These are phyloP conservation scores for Drosophila sulfurigaster DNA, from an alignment of 1,140 invertebrate species.

Conservation along the genomic window DNA sequence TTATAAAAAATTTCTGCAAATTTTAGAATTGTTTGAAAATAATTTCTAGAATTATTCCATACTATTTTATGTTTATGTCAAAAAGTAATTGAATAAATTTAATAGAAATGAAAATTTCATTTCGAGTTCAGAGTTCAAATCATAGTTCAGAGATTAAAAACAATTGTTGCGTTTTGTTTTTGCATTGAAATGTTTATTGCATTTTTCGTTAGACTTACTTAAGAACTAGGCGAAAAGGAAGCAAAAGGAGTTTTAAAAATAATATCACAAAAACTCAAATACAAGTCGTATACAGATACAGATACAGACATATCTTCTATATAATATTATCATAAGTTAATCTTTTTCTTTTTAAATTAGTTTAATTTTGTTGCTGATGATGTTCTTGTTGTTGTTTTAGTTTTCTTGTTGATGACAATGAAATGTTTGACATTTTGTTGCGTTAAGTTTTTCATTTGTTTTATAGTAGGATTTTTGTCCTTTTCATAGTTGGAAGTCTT, in stretches of 20 bases:
- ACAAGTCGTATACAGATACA: slow-evolving; percentile 72
- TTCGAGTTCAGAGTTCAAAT: too few relatives aligned
- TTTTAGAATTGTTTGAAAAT: too few relatives aligned
- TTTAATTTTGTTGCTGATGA: slow-evolving; percentile 25
- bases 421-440: slow-evolving; percentile 74
- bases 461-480: neutral
- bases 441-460: slow-evolving; percentile 15
- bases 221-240: slow-evolving; percentile 59
- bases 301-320: slow-evolving; percentile 12
- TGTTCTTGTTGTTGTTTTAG: slow-evolving; percentile 34
- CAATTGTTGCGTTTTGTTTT: slow-evolving; percentile 13
- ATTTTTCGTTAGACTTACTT: slow-evolving; percentile 31
- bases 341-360: slow-evolving; percentile 21
- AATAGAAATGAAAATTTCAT: too few relatives aligned
- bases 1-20: too few relatives aligned
- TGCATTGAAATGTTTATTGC: slow-evolving; percentile 41
- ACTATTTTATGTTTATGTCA: too few relatives aligned
- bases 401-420: slow-evolving; percentile 34
- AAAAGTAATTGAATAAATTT: too few relatives aligned
- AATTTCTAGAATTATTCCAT: too few relatives aligned
- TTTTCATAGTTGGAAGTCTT: slow-evolving; percentile 45
- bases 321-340: slow-evolving; percentile 37
- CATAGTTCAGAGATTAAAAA: neutral
- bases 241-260: slow-evolving; percentile 72
- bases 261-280: slow-evolving; percentile 82